Evolutionary conservation across 2,888 invertebrate genomes (phyloP).

Genomic region (Melanargia galathea): DNA sequence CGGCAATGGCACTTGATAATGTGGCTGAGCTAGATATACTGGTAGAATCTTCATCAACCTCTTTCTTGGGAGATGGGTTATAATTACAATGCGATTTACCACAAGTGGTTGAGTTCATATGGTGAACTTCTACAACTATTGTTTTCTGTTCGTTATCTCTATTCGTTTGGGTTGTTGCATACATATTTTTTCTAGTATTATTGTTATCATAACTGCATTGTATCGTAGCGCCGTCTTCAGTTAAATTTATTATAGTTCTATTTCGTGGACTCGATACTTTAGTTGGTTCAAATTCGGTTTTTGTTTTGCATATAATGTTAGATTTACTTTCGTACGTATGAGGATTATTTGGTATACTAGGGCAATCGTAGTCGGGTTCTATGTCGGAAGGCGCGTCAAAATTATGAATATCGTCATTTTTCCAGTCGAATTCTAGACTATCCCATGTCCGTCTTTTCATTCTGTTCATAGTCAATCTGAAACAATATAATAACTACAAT

Average conservation of each 20-base stretch:
- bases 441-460: constrained; percentile 83
- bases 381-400: constrained; percentile 77
- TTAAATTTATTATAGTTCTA: constrained; percentile 87
- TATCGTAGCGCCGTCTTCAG: constrained; percentile 87
- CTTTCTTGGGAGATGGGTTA: constrained; percentile 58
- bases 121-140: constrained; percentile 89
- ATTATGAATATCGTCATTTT: constrained; percentile 73
- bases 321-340: constrained; percentile 72
- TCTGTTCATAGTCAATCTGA: constrained; percentile 69
- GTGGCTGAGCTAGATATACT: constrained; percentile 70
- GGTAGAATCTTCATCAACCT: constrained; percentile 57
- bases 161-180: constrained; percentile 57
- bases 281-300: constrained; percentile 61
- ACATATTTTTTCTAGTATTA: constrained; percentile 66
- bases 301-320: constrained; percentile 56
- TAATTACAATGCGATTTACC: constrained; percentile 62
- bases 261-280: constrained; percentile 73
- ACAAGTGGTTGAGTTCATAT: constrained; percentile 61
- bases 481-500: constrained; percentile 2
- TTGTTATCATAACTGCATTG: constrained; percentile 83
- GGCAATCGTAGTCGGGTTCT: constrained; percentile 75
- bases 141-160: constrained; percentile 82
- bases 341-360: constrained; percentile 77
- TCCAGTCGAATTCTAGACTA: constrained; percentile 82
- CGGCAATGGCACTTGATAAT: constrained; percentile 77